Percentiles rank a stretch among this genome's conserved stretches.
These are phyloP conservation scores for Nipponacmea schrenckii DNA, from an alignment of 2,888 invertebrate genomes.

Conservation along the genomic window DNA sequence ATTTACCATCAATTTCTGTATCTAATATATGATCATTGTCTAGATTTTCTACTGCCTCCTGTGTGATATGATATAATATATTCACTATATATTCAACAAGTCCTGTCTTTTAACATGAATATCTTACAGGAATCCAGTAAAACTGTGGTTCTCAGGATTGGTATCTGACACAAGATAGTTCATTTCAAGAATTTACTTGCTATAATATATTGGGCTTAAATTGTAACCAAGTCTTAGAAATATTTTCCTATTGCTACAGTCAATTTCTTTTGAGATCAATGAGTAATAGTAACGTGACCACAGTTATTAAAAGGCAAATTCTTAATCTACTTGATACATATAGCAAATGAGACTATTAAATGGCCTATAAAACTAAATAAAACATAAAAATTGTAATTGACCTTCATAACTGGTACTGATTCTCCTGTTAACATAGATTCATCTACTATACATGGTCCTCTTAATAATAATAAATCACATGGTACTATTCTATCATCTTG, in stretches of 20 bases:
- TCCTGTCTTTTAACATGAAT: too few species aligned
- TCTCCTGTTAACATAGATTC: slow-evolving; percentile 99
- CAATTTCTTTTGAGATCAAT: too few species aligned
- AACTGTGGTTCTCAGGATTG: not conserved
- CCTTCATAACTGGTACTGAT: slow-evolving; percentile 98
- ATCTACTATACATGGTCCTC: slow-evolving; percentile 97
- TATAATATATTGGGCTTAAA: too few species aligned
- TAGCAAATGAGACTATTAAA: too few species aligned
- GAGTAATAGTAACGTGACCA: too few species aligned
- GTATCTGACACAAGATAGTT: too few species aligned
- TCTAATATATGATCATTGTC: slow-evolving; percentile 73
- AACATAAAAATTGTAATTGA: slow-evolving; percentile 33
- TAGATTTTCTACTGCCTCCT: slow-evolving; percentile 83
- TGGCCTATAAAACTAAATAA: too few species aligned
- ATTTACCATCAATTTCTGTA: slow-evolving; percentile 87
- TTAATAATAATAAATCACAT: slow-evolving; percentile 91
- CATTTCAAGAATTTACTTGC: too few species aligned
- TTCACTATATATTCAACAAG: not conserved
- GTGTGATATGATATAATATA: slow-evolving; percentile 19
- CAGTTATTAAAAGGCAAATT: too few species aligned
- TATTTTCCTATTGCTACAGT: too few species aligned
- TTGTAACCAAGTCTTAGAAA: too few species aligned
- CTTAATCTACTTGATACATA: too few species aligned
- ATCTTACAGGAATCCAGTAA: not conserved
- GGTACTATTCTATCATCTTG: slow-evolving; percentile 90